Evolutionary conservation across 2,888 invertebrate species (phyloP).

Genomic region (Melinaea marsaeus): DNA sequence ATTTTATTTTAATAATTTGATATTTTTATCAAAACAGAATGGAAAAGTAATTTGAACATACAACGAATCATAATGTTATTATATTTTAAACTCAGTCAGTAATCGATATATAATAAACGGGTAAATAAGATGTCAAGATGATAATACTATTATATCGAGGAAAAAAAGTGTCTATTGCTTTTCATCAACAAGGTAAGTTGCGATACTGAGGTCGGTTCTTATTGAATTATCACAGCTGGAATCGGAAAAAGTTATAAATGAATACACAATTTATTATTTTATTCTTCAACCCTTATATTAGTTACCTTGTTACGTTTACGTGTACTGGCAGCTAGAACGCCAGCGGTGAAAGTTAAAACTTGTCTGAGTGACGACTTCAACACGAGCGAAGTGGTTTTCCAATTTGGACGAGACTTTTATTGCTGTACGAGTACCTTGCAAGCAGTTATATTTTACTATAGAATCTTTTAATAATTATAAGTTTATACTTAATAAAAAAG

Average conservation of each 20-base stretch:
- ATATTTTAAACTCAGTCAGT: no score
- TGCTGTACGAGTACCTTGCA: background rate
- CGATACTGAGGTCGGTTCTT: background rate
- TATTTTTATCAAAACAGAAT: no score
- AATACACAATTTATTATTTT: background rate
- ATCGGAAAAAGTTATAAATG: background rate
- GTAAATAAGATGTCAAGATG: background rate
- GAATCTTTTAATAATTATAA: background rate
- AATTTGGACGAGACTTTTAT: constrained; percentile 5
- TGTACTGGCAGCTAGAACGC: background rate
- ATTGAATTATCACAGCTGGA: background rate
- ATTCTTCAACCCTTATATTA: background rate
- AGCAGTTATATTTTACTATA: background rate
- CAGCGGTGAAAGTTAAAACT: background rate
- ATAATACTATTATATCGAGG: background rate
- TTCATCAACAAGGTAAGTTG: background rate
- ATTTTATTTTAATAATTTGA: no score
- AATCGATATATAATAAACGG: background rate
- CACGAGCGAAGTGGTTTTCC: constrained; percentile 6
- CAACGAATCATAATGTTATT: no score
- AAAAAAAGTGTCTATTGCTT: background rate
- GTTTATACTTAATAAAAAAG: background rate
- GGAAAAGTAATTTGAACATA: no score
- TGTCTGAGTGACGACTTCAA: background rate
- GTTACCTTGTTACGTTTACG: background rate